A percentile compares a stretch with the other conserved stretches of the same genome.
Evolutionary conservation across 2,888 invertebrate genomes (phyloP).

Genomic region (Plagodis pulveraria): DNA sequence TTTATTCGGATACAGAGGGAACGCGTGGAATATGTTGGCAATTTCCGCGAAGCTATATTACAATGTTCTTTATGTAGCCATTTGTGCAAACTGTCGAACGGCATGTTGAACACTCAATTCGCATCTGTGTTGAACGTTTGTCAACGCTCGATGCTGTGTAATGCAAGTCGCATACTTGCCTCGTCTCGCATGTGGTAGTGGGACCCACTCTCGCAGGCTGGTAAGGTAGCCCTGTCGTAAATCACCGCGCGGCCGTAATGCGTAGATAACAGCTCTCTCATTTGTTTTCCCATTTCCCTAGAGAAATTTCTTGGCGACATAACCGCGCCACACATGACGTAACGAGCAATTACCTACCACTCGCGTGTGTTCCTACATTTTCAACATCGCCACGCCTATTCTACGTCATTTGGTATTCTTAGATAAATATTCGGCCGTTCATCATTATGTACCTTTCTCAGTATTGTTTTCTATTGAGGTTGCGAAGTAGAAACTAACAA

Average conservation of each 20-base stretch:
- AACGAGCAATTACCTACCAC: slow-evolving; percentile 70
- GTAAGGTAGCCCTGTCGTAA: slow-evolving; percentile 72
- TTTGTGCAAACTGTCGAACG: slow-evolving; percentile 66
- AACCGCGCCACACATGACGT: slow-evolving; percentile 65
- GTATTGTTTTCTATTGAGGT: slow-evolving; percentile 19
- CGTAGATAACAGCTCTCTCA: slow-evolving; percentile 82
- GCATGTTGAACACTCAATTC: slow-evolving; percentile 73
- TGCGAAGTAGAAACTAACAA: slow-evolving; percentile 22
- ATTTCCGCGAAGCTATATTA: slow-evolving; percentile 48
- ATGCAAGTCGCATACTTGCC: slow-evolving; percentile 39
- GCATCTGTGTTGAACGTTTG: slow-evolving; percentile 69
- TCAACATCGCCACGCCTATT: slow-evolving; percentile 35
- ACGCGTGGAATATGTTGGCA: slow-evolving; percentile 34
- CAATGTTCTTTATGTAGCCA: slow-evolving; percentile 55
- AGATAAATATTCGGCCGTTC: slow-evolving; percentile 26
- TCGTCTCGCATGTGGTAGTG: not conserved
- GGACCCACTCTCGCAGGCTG: slow-evolving; percentile 12
- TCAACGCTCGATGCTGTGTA: slow-evolving; percentile 69
- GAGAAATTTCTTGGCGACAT: slow-evolving; percentile 80
- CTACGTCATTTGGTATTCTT: slow-evolving; percentile 17
- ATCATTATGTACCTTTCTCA: slow-evolving; percentile 11
- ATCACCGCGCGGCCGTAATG: slow-evolving; percentile 78
- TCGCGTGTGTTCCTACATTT: slow-evolving; percentile 47
- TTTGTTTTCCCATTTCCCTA: slow-evolving; percentile 81
- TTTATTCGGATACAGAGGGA: slow-evolving; percentile 21